phyloP scores from a whole-genome alignment of 2,113 vertebrate species.

The Neodon shergylaensis region DNA sequence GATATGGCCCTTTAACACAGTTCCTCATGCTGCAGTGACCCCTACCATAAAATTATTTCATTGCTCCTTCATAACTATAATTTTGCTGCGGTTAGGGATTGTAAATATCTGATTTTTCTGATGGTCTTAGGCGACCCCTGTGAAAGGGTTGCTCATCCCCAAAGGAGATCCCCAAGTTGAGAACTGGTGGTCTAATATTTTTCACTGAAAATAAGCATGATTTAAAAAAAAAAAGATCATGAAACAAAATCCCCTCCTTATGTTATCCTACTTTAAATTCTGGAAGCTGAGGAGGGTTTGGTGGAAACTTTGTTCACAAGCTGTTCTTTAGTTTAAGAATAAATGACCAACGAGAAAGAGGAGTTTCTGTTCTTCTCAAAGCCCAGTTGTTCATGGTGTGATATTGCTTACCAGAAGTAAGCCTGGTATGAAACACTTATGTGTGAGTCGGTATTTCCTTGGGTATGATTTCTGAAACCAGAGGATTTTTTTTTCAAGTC shows the following conservation, averaged over 20 bases:
- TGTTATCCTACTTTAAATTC: not conserved
- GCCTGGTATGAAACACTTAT: constrained; percentile 55
- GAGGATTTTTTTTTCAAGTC: not conserved
- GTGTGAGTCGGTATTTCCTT: constrained; percentile 62
- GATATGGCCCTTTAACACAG: too few species aligned
- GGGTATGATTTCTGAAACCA: constrained; percentile 18
- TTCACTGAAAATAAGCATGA: constrained; percentile 13
- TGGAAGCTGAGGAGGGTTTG: not conserved
- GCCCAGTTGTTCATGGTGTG: constrained; percentile 31
- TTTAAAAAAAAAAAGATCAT: not conserved
- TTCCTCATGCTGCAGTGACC: not conserved
- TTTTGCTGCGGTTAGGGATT: not conserved
- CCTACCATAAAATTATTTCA: not conserved
- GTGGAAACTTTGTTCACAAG: constrained; percentile 26
- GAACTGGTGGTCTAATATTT: not conserved
- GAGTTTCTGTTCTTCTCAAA: constrained; percentile 47
- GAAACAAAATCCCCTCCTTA: not conserved
- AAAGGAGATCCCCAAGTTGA: not conserved
- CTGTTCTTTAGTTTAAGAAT: constrained; percentile 27
- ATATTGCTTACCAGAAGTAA: constrained; percentile 51
- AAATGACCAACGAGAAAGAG: not conserved
- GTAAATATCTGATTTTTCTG: not conserved
- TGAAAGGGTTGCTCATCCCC: not conserved
- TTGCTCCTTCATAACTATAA: not conserved
- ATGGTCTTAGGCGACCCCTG: not conserved